A percentile compares a stretch with the other conserved stretches of the same genome.
Conservation (phyloP, 2,888 invertebrate genomes). For the Pterobdella sp. region DNA sequence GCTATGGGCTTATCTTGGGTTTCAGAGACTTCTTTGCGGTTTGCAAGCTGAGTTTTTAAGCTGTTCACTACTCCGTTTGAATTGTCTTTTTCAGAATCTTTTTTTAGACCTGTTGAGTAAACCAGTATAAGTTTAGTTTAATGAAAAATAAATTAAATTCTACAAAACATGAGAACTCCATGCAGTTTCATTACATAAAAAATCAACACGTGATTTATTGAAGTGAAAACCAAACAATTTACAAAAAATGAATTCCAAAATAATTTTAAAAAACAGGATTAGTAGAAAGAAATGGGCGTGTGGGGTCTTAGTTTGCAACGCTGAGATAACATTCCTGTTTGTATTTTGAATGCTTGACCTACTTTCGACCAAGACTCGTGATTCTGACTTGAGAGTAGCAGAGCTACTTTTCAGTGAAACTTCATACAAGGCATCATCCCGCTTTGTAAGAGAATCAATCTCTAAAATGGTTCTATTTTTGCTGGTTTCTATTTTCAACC, state of each 20-base stretch:
- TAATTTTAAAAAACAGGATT: no score
- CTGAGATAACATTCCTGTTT: background rate
- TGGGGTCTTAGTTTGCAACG: no score
- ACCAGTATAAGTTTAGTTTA: no score
- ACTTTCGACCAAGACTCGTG: constrained; percentile 19
- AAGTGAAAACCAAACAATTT: no score
- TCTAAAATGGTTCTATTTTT: constrained; percentile 4
- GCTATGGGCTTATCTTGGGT: background rate
- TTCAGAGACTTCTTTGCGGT: background rate
- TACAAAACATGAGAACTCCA: no score
- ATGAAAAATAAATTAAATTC: no score
- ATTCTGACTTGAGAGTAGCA: background rate
- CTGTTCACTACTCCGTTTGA: no score
- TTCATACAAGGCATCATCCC: constrained; percentile 22
- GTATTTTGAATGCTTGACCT: background rate
- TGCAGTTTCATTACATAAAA: no score
- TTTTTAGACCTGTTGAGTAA: background rate
- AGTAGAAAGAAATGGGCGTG: no score
- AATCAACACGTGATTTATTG: no score
- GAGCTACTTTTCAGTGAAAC: background rate
- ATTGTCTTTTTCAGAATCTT: background rate
- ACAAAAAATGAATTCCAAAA: no score
- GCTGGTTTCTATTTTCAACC: constrained; percentile 6
- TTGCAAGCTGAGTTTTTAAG: no score
- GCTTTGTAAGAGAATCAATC: background rate